Percentiles rank a stretch among this genome's conserved stretches.
These are phyloP conservation scores for Pocillopora grandis DNA, from an alignment of 92 coral and sea anemone species.

Conservation along the genomic window DNA sequence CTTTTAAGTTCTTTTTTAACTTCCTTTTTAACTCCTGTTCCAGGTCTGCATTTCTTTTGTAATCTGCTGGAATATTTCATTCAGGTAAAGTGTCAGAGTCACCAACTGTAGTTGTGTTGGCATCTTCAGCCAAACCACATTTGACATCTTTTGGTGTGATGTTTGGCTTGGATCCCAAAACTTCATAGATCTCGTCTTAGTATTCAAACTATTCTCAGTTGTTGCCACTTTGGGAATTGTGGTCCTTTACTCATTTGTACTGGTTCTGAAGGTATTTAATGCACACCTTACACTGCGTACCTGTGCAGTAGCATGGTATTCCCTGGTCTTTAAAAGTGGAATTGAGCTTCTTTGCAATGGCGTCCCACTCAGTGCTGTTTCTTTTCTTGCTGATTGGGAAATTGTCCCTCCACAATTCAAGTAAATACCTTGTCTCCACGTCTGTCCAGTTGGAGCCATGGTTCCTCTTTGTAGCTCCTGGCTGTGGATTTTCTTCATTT, in stretches of 20 bases:
- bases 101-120: not conserved
- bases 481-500: constrained; percentile 28
- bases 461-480: constrained; percentile 41
- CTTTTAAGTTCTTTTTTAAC: constrained; percentile 4
- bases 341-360: constrained; percentile 59
- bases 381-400: constrained; percentile 53
- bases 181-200: constrained; percentile 8
- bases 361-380: constrained; percentile 50
- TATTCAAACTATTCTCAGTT: constrained; percentile 40
- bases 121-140: constrained; percentile 24
- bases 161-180: constrained; percentile 31
- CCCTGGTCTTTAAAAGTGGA: constrained; percentile 39
- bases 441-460: constrained; percentile 10
- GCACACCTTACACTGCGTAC: constrained; percentile 52
- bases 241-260: constrained; percentile 54
- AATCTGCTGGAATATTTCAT: constrained; percentile 1
- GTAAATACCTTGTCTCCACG: constrained; percentile 43
- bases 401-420: constrained; percentile 43
- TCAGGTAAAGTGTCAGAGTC: constrained; percentile 16
- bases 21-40: constrained; percentile 9
- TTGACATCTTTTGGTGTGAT: constrained; percentile 18
- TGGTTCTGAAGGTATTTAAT: constrained; percentile 58
- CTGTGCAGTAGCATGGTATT: constrained; percentile 54
- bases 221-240: constrained; percentile 43
- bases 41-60: not conserved